Evolutionary conservation across 2,797 vertebrate species (phyloP).

Genomic region (Lutjanus campechanus): DNA sequence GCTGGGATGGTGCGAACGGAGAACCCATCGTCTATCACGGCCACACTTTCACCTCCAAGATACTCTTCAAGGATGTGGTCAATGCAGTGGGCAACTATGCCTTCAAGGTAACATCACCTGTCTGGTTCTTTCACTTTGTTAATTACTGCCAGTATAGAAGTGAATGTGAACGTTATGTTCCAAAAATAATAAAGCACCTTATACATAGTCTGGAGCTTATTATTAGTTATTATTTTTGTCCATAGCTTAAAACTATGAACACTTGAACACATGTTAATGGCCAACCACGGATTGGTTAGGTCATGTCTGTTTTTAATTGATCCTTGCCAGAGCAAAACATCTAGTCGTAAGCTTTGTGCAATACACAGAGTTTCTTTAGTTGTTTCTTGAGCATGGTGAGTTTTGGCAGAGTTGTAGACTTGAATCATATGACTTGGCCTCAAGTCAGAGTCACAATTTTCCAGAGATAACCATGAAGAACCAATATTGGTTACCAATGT

Average conservation of each 20-base stretch:
- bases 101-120: slow-evolving; percentile 84
- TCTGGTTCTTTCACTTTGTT: not conserved
- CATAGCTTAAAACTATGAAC: not conserved
- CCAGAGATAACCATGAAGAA: no score
- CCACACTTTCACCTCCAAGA: slow-evolving; percentile 95
- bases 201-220: not conserved
- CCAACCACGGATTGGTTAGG: not conserved
- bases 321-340: not conserved
- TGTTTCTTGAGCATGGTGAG: not conserved
- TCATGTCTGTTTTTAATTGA: not conserved
- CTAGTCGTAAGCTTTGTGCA: not conserved
- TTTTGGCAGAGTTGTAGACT: no score
- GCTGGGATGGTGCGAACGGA: slow-evolving; percentile 94
- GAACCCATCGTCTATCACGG: slow-evolving; percentile 96
- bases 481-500: no score
- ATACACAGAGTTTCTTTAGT: not conserved
- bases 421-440: no score
- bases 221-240: not conserved
- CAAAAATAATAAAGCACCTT: not conserved
- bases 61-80: slow-evolving; percentile 94
- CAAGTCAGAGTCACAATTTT: no score
- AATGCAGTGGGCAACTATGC: slow-evolving; percentile 90
- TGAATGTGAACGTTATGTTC: not conserved
- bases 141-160: not conserved
- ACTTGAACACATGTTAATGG: not conserved